Conservation (phyloP, 2,113 vertebrate genomes). For the Sceloporus tristichus region DNA sequence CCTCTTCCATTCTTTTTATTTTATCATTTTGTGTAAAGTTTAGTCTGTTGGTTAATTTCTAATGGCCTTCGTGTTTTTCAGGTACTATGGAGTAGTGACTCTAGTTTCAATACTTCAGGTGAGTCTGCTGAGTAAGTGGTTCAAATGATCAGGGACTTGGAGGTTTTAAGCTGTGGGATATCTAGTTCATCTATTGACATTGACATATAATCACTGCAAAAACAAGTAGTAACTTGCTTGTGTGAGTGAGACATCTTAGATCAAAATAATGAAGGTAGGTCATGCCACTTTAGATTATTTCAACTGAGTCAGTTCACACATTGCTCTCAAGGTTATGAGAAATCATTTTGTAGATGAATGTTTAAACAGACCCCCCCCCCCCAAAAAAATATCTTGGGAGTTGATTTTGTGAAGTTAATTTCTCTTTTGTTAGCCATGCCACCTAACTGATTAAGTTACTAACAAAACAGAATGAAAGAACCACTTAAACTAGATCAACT, state of each 20-base stretch:
- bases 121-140: conserved; percentile 43
- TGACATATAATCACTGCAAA: background rate
- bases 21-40: background rate
- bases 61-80: conserved; percentile 56
- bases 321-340: background rate
- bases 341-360: background rate
- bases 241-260: background rate
- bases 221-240: background rate
- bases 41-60: conserved; percentile 25
- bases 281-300: background rate
- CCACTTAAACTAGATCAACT: background rate
- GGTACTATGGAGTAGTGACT: conserved; percentile 94
- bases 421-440: background rate
- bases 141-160: background rate
- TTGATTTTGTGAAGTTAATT: background rate
- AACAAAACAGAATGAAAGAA: background rate
- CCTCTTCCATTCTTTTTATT: background rate
- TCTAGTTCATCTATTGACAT: background rate
- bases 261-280: background rate
- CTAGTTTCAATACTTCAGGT: conserved; percentile 98
- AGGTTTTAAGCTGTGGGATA: background rate
- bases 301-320: background rate
- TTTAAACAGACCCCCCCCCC: background rate
- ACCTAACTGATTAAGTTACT: background rate
- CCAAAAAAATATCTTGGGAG: background rate